A percentile compares a stretch with the other conserved stretches of the same genome.
Evolutionary conservation across 2,113 vertebrate genomes (phyloP).

Genomic region (Poeciliopsis occidentalis): DNA sequence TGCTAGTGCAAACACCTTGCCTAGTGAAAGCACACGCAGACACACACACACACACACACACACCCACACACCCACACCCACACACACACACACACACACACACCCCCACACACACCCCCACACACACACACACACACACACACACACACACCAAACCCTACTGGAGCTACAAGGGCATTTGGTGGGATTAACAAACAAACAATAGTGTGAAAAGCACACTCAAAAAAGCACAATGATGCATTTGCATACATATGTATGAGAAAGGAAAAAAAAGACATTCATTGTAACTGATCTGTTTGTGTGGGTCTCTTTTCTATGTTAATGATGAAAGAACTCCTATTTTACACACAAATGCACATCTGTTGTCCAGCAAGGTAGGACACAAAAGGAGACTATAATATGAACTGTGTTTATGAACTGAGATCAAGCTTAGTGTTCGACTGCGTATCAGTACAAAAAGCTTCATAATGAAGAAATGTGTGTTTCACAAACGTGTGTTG

Average conservation of each 20-base stretch:
- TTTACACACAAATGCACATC: constrained; percentile 8
- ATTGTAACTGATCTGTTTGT: constrained; percentile 15
- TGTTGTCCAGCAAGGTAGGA: constrained; percentile 2
- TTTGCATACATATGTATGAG: constrained; percentile 12
- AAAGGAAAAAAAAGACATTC: background rate
- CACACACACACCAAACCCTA: constrained; percentile 37
- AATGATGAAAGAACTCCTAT: constrained; percentile 29
- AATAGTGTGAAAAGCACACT: constrained; percentile 50
- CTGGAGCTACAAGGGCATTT: constrained; percentile 43
- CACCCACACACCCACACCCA: constrained; percentile 8
- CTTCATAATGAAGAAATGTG: background rate
- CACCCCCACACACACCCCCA: too few species aligned
- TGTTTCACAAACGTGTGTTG: background rate
- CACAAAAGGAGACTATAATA: background rate
- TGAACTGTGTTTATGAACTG: background rate
- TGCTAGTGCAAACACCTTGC: constrained; percentile 34
- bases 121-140: constrained; percentile 7
- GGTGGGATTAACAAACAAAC: constrained; percentile 63
- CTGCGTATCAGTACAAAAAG: background rate
- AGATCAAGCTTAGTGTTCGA: background rate
- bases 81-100: constrained; percentile 5
- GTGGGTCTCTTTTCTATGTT: constrained; percentile 46
- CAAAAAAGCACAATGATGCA: constrained; percentile 22
- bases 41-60: constrained; percentile 1
- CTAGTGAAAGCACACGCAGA: background rate